These are phyloP conservation scores for Triplophysa siluroides DNA, from an alignment of 2,113 vertebrate species.

Conservation along the genomic window DNA sequence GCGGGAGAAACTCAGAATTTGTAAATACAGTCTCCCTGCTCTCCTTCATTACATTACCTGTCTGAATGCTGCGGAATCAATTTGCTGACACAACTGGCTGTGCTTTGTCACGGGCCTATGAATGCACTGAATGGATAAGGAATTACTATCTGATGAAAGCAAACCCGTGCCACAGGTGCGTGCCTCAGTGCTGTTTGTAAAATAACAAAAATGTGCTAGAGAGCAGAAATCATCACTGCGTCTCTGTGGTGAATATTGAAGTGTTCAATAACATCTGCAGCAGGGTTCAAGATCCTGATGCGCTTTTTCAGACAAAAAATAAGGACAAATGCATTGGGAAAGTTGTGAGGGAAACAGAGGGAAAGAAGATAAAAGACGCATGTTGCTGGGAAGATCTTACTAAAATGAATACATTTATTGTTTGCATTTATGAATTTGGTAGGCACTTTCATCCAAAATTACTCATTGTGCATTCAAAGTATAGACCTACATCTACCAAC, in stretches of 20 bases:
- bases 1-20: conserved; percentile 19
- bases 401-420: no score
- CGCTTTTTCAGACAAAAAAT: not conserved
- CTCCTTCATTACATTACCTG: conserved; percentile 33
- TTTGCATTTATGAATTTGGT: no score
- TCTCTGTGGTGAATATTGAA: not conserved
- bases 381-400: no score
- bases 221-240: not conserved
- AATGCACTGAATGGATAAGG: conserved; percentile 17
- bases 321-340: not conserved
- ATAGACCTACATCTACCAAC: no score
- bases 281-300: not conserved
- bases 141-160: conserved; percentile 36
- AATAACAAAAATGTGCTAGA: not conserved
- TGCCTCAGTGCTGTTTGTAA: conserved; percentile 13
- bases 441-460: no score
- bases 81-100: conserved; percentile 25
- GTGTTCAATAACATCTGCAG: conserved; percentile 17
- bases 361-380: no score
- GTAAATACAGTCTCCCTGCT: conserved; percentile 18
- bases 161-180: conserved; percentile 22
- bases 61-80: conserved; percentile 29
- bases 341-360: no score
- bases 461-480: no score
- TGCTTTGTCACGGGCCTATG: conserved; percentile 14